Evolutionary conservation across 2,113 vertebrate genomes (phyloP).

Genomic region (Podarcis raffonei): DNA sequence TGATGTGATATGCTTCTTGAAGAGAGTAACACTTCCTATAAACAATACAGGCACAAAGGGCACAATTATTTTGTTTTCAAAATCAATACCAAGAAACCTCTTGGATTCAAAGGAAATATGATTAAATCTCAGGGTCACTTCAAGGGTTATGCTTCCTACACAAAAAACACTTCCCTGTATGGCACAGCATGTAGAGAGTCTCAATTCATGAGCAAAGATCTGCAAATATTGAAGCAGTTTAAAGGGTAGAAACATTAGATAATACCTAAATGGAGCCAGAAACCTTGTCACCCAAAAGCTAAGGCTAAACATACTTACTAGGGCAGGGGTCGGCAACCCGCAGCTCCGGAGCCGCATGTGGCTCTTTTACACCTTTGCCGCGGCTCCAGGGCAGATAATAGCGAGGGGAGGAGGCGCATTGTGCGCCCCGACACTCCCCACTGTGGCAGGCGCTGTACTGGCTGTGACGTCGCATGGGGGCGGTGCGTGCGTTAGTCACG

Average conservation of each 20-base stretch:
- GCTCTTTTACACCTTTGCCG: too few relatives aligned
- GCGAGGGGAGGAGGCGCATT: too few relatives aligned
- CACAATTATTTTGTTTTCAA: background rate
- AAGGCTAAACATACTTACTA: too few relatives aligned
- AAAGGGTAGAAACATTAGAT: background rate
- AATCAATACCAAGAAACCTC: background rate
- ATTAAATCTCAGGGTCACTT: background rate
- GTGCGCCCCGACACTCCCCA: too few relatives aligned
- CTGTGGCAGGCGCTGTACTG: too few relatives aligned
- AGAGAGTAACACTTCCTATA: background rate
- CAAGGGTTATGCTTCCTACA: background rate
- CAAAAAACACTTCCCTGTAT: background rate
- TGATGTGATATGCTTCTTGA: background rate
- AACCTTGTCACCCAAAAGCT: background rate
- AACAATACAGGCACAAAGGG: background rate
- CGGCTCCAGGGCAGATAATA: too few relatives aligned
- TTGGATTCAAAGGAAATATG: background rate
- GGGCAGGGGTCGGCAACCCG: too few relatives aligned
- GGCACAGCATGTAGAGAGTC: background rate
- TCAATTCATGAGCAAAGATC: background rate
- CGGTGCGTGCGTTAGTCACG: too few relatives aligned
- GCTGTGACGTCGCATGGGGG: too few relatives aligned
- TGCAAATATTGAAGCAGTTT: too few relatives aligned
- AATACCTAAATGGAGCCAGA: background rate
- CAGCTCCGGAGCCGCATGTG: too few relatives aligned